Evolutionary conservation across 2,113 vertebrate genomes (phyloP).

Genomic region (Polypterus senegalus): DNA sequence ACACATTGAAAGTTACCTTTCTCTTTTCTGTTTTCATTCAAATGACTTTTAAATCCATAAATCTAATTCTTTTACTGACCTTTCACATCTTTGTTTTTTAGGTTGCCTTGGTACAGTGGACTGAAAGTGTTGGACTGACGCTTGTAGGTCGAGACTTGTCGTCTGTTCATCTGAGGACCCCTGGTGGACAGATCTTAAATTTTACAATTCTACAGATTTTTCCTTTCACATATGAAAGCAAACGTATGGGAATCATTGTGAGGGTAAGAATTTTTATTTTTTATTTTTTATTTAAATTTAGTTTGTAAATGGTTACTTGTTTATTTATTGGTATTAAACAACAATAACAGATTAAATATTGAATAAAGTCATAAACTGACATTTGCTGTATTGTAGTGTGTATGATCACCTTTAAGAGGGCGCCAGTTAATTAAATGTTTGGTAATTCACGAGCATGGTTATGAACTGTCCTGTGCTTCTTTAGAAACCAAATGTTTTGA

Average conservation of each 20-base stretch:
- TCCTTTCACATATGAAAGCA: slow-evolving; percentile 96
- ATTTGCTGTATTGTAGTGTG: too few relatives aligned
- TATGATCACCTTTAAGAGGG: too few relatives aligned
- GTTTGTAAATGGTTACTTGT: not conserved
- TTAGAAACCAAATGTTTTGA: too few relatives aligned
- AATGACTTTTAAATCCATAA: slow-evolving; percentile 8
- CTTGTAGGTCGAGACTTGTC: slow-evolving; percentile 92
- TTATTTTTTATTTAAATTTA: slow-evolving; percentile 22
- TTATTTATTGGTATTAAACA: too few relatives aligned
- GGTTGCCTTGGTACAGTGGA: slow-evolving; percentile 98
- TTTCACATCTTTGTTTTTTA: slow-evolving; percentile 31
- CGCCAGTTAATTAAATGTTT: too few relatives aligned
- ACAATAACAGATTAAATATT: too few relatives aligned
- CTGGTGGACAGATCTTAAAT: slow-evolving; percentile 91
- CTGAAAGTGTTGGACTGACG: slow-evolving; percentile 84
- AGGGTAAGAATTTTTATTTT: slow-evolving; percentile 52
- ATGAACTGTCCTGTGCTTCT: too few relatives aligned
- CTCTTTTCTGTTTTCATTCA: not conserved
- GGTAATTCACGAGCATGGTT: too few relatives aligned
- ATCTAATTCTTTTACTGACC: slow-evolving; percentile 17
- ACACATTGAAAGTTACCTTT: too few relatives aligned
- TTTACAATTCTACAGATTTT: slow-evolving; percentile 96
- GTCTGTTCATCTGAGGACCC: slow-evolving; percentile 95
- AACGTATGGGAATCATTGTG: slow-evolving; percentile 93
- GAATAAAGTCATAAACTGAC: too few relatives aligned